Percentiles rank a stretch among this genome's conserved stretches.
Conservation (phyloP, 2,888 invertebrate species). For the Thecophora atra region DNA sequence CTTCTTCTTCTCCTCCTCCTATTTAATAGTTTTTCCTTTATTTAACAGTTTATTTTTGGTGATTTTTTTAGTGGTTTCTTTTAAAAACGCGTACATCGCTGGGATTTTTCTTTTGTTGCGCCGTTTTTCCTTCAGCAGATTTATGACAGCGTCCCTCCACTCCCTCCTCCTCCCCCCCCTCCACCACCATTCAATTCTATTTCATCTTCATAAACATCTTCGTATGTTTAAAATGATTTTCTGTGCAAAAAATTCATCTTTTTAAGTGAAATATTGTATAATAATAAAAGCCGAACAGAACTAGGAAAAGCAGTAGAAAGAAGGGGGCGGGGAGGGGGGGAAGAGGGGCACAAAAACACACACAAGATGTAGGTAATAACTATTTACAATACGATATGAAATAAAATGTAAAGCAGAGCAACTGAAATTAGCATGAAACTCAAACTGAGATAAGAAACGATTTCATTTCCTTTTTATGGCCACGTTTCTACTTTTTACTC, state of each 20-base stretch:
- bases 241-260: neutral
- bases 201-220: neutral
- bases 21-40: neutral
- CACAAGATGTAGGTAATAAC: no score
- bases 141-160: neutral
- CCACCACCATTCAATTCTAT: neutral
- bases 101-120: constrained; percentile 12
- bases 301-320: neutral
- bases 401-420: no score
- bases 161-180: neutral
- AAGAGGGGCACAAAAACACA: no score
- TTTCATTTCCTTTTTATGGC: no score
- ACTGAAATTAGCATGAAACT: no score
- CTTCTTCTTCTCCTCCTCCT: neutral
- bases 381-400: no score
- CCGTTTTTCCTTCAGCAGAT: constrained; percentile 2
- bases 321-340: no score
- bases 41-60: neutral
- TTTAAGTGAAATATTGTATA: neutral
- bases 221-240: no score
- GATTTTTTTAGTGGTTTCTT: neutral
- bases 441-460: no score
- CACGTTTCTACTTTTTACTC: no score
- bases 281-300: neutral
- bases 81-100: neutral